phyloP scores from a whole-genome alignment of 2,113 vertebrate species.

The Potamarius usumacintae region DNA sequence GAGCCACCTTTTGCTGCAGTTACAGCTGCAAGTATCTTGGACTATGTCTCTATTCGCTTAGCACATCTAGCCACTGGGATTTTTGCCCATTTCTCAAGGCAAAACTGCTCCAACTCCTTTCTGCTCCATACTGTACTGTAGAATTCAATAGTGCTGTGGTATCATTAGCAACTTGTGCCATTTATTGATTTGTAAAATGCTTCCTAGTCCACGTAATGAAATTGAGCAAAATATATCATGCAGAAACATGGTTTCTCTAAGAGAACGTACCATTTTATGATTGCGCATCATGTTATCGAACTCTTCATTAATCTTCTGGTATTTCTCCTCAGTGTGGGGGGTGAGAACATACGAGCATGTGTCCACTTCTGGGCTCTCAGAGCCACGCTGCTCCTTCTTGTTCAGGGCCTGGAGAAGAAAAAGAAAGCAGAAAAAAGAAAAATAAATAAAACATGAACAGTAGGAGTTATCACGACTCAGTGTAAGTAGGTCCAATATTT shows the following conservation, averaged over 20 bases:
- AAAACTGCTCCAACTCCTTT: no score
- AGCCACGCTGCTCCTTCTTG: slow-evolving; percentile 97
- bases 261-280: slow-evolving; percentile 88
- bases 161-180: neutral
- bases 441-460: neutral
- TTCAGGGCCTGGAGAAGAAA: slow-evolving; percentile 86
- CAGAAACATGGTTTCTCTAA: slow-evolving; percentile 19
- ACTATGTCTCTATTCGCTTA: no score
- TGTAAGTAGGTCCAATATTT: neutral
- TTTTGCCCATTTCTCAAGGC: no score
- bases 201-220: neutral
- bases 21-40: no score
- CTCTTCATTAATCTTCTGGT: slow-evolving; percentile 99
- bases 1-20: no score
- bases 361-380: slow-evolving; percentile 92
- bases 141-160: neutral
- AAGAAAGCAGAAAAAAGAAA: slow-evolving; percentile 51
- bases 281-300: slow-evolving; percentile 99
- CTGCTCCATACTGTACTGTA: no score
- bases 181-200: neutral
- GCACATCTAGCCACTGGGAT: no score
- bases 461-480: neutral
- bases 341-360: slow-evolving; percentile 87
- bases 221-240: neutral
- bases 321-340: slow-evolving; percentile 95